A percentile compares a stretch with the other conserved stretches of the same genome.
Conservation (phyloP, 2,888 invertebrate species). For the Drosophila mimetica region DNA sequence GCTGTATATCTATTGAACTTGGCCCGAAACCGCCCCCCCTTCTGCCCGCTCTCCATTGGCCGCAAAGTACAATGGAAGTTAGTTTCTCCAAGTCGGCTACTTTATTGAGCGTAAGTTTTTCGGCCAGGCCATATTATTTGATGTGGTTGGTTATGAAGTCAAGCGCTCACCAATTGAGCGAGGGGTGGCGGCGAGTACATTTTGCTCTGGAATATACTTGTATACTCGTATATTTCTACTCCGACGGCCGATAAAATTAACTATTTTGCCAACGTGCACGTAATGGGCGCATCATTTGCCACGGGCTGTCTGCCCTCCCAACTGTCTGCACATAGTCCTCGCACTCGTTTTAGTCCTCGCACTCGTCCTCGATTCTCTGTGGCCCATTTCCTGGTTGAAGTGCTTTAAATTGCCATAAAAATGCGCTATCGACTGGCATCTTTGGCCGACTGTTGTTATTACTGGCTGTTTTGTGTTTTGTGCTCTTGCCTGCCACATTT, state of each 20-base stretch:
- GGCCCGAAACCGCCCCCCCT: slow-evolving; percentile 19
- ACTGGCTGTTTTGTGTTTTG: slow-evolving; percentile 41
- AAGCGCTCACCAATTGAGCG: slow-evolving; percentile 34
- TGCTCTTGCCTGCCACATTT: slow-evolving; percentile 64
- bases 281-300: slow-evolving; percentile 75
- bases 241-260: slow-evolving; percentile 72
- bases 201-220: slow-evolving; percentile 17
- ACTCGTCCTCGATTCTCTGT: slow-evolving; percentile 7
- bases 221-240: slow-evolving; percentile 64
- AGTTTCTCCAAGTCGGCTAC: slow-evolving; percentile 74
- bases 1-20: slow-evolving; percentile 65
- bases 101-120: slow-evolving; percentile 76
- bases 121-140: slow-evolving; percentile 64
- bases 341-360: slow-evolving; percentile 8
- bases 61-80: slow-evolving; percentile 72
- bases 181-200: slow-evolving; percentile 50
- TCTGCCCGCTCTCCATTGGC: background rate
- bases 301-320: slow-evolving; percentile 28
- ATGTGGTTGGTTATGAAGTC: slow-evolving; percentile 72
- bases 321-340: slow-evolving; percentile 30
- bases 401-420: slow-evolving; percentile 77
- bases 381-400: slow-evolving; percentile 66
- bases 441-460: slow-evolving; percentile 41
- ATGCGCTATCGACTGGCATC: slow-evolving; percentile 69
- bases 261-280: slow-evolving; percentile 71